Base-by-base conservation (phyloP, 1,140 invertebrate genomes). In the Centruroides sculpturatus region DNA sequence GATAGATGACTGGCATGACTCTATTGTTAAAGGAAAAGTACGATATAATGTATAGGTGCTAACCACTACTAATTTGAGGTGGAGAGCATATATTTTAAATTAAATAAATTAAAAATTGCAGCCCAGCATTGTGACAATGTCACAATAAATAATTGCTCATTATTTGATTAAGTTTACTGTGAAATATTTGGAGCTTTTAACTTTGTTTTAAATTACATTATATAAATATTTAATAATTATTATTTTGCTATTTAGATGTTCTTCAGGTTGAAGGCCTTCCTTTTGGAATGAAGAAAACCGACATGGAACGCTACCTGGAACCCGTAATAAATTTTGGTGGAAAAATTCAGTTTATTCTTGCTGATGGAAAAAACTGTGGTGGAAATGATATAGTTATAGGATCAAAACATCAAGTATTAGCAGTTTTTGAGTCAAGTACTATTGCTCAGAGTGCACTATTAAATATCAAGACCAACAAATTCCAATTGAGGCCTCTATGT, bases 401-500 rank as follows among this genome's bases (percentile, higher is more conserved):
- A 54, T 57, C 12, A n/a, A 63, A 62, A 58, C 53, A 57, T 52
- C 23, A 66, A 56, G 66, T 67, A 13, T 47, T 61, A 5, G 66
- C 66, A 12, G 58, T 66, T 6, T 67, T 67, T 60, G 62, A 66
- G 41, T 61, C 35, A 52, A 62, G 64, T 56, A 66, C 64, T 41
- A 62, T 62, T 35, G 66, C 66, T 56, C 66, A 67, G 54, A 66
- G 59, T 64, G 66, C 66, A 47, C 62, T 67, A 46, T 47, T 67
- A 8, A 64, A 57, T 36, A 66, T 67, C 48, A 67, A 67, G 58
- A 66, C 66, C 9, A 50, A 56, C 36, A 67, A 67, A 49, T 67
- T 67, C 57, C 64, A 67, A 41, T 52, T 67, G 12, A 13, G 62
- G 47, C 55, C 41, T 41, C 41, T 41, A 41, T 41, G 41, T 41